A percentile compares a stretch with the other conserved stretches of the same genome.
phyloP scores from a whole-genome alignment of 2,888 invertebrate species.

The Calliphora vomitoria region DNA sequence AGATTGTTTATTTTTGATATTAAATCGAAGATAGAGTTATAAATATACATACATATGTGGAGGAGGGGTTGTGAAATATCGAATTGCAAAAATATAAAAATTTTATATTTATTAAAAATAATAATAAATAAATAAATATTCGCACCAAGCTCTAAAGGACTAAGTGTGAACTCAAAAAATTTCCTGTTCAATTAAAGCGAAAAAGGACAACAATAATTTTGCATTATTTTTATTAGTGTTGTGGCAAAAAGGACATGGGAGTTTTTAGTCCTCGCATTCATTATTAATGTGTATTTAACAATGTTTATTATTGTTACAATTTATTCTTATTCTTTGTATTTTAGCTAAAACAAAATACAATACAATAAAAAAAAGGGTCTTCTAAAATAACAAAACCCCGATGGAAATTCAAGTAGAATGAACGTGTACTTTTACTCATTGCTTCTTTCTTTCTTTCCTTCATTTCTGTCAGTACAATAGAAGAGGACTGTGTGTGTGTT shows the following conservation, averaged over 20 bases:
- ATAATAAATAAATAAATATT: constrained; percentile 38
- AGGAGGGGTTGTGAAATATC: constrained; percentile 37
- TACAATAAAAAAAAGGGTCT: constrained; percentile 52
- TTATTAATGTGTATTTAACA: constrained; percentile 52
- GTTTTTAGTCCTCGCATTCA: not conserved
- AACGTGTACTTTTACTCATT: constrained; percentile 36
- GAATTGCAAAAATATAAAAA: constrained; percentile 58
- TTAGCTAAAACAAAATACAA: not conserved
- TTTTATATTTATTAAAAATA: constrained; percentile 49
- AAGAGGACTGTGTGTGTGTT: not conserved
- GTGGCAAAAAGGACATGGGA: constrained; percentile 7
- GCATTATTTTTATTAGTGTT: constrained; percentile 20
- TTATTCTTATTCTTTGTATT: constrained; percentile 15
- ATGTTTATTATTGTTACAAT: constrained; percentile 61
- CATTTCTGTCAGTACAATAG: constrained; percentile 1
- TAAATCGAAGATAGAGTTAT: constrained; percentile 8
- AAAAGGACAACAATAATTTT: constrained; percentile 48
- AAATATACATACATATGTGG: not conserved
- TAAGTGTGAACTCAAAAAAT: constrained; percentile 11
- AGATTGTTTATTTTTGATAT: constrained; percentile 60
- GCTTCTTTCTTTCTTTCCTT: not conserved
- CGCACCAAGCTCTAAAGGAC: not conserved
- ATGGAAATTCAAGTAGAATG: constrained; percentile 52
- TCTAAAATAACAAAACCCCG: constrained; percentile 53
- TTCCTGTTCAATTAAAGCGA: constrained; percentile 47